Base-by-base conservation (phyloP, 2,888 invertebrate species). In the Dasypogon diadema region DNA sequence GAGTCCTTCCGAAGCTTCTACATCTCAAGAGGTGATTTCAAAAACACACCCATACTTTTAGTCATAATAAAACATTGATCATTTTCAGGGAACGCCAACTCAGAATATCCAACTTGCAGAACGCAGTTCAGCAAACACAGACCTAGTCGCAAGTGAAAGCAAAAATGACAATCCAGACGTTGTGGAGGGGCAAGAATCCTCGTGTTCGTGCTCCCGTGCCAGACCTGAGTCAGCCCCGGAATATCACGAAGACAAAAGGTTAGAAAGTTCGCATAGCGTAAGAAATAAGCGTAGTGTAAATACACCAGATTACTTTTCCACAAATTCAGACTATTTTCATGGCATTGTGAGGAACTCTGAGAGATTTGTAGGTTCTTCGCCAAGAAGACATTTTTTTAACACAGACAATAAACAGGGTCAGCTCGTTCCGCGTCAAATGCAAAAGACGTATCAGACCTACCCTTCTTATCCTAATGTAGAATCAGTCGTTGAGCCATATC, bases 221-320 rank as follows among this genome's bases (percentile, higher is more conserved):
- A 54, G 30, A 34, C 14, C 42, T 14, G 70, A 54, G 26, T 18
- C 12, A 18, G 1, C 18, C n/a, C 70, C 24, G 1, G 18, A 21
- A 0, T 30, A 54, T 24, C 18, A 54, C 2, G 34, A 51, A 8
- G 70, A 70, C 51, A 16, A 48, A 70, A 70, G 70, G 70, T 70
- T 54, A 70, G 70, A 26, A 51, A 70, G 24, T 70, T 30, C 30
- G 16, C 21, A 3, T 70, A 70, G 21, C 0, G 16, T 70, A 70
- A 70, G 70, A 34, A 16, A 4, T 10, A 70, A 70, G 26, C 70
- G 70, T 24, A 70, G 70, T 30, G n/a, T 70, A 18, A 34, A n/a
- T 14, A 10, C 21, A 18, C 54, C 54, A 6, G 21, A 6, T 6
- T 54, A 21, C 12, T 54, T 18, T 54, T 5, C 21, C 1, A 8